Conservation (phyloP, 2,888 invertebrate genomes). For the Euproctis similis region DNA sequence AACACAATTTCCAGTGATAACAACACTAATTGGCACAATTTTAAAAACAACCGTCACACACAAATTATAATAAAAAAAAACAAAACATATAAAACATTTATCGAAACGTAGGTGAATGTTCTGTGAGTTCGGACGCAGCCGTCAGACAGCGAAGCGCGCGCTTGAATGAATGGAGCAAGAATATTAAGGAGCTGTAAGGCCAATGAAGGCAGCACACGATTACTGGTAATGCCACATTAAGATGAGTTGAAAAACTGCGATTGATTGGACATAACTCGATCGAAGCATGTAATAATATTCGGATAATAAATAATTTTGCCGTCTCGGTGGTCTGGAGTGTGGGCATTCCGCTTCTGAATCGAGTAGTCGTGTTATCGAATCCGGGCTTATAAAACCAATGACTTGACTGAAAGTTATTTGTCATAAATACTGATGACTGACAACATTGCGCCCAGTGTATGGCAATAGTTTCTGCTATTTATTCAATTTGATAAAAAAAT, state of each 20-base stretch:
- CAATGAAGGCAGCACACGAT: slow-evolving; percentile 7
- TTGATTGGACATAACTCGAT: slow-evolving; percentile 18
- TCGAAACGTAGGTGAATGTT: slow-evolving; percentile 24
- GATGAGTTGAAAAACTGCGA: slow-evolving; percentile 23
- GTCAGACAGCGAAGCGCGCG: slow-evolving; percentile 48
- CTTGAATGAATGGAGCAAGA: slow-evolving; percentile 54
- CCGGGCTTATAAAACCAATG: too few species aligned
- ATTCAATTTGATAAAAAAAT: too few species aligned
- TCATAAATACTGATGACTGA: too few species aligned
- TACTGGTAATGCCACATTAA: slow-evolving; percentile 14
- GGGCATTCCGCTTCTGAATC: too few species aligned
- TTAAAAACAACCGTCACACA: too few species aligned
- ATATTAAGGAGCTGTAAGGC: slow-evolving; percentile 5
- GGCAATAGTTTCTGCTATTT: too few species aligned
- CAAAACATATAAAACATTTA: slow-evolving; percentile 8
- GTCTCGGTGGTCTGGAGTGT: too few species aligned
- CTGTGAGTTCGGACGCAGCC: slow-evolving; percentile 42
- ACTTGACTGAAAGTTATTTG: too few species aligned
- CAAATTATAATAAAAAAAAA: slow-evolving; percentile 8
- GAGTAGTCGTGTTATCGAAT: too few species aligned
- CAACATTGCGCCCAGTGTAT: too few species aligned
- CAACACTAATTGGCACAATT: slow-evolving; percentile 12
- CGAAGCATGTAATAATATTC: slow-evolving; percentile 7
- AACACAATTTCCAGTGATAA: slow-evolving; percentile 17
- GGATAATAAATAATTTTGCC: too few species aligned